A percentile compares a stretch with the other conserved stretches of the same genome.
These are phyloP conservation scores for Lypha dubia DNA, from an alignment of 2,888 invertebrate genomes.

Conservation along the genomic window DNA sequence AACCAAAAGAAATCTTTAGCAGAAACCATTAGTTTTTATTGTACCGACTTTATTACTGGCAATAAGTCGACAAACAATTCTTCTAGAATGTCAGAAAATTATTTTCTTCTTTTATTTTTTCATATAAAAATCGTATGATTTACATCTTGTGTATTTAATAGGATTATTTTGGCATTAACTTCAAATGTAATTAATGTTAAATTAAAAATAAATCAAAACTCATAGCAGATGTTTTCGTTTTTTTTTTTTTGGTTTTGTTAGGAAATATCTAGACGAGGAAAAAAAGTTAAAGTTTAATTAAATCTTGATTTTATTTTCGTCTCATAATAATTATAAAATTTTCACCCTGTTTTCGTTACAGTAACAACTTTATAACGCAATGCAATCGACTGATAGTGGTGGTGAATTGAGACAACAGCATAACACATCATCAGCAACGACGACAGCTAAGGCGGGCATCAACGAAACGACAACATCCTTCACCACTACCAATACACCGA, in stretches of 20 bases:
- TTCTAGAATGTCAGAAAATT: not conserved
- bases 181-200: conserved; percentile 59
- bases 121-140: not conserved
- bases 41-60: too few relatives aligned
- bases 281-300: conserved; percentile 54
- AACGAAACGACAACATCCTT: conserved; percentile 79
- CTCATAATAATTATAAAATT: conserved; percentile 53
- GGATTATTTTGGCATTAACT: conserved; percentile 67
- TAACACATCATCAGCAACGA: conserved; percentile 71
- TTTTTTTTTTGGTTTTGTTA: conserved; percentile 1
- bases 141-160: conserved; percentile 51
- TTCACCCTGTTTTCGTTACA: conserved; percentile 66
- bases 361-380: conserved; percentile 83
- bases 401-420: conserved; percentile 79
- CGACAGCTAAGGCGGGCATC: conserved; percentile 71
- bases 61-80: not conserved
- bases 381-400: conserved; percentile 83
- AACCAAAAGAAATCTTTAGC: too few relatives aligned
- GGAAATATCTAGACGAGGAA: conserved; percentile 3
- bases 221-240: conserved; percentile 32
- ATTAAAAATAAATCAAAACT: conserved; percentile 50
- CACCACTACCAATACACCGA: conserved; percentile 74
- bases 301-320: conserved; percentile 38
- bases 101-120: not conserved
- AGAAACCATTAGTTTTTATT: too few relatives aligned